Conservation (phyloP, 1,140 invertebrate genomes). For the Papilio xuthus region DNA sequence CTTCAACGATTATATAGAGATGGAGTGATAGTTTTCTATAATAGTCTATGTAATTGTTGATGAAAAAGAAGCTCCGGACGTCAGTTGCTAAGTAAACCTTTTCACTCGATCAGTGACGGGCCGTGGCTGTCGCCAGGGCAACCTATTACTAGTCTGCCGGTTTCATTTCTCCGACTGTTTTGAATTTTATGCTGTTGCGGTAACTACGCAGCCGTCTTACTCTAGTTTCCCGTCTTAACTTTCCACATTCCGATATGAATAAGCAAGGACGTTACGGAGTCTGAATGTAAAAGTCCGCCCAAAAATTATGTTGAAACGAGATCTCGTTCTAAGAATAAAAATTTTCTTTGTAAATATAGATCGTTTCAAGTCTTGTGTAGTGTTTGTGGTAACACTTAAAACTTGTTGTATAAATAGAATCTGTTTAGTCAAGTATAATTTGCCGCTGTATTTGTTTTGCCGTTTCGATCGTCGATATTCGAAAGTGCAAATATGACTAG, state of each 20-base stretch:
- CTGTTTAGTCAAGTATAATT: slow-evolving; percentile 49
- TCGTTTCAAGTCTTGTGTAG: neutral
- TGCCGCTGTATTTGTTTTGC: slow-evolving; percentile 65
- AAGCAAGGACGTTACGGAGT: slow-evolving; percentile 35
- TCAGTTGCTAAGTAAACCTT: slow-evolving; percentile 31
- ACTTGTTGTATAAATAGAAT: slow-evolving; percentile 28
- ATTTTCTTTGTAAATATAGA: slow-evolving; percentile 16
- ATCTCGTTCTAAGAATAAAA: slow-evolving; percentile 25
- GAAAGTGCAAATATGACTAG: slow-evolving; percentile 75
- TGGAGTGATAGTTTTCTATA: slow-evolving; percentile 5
- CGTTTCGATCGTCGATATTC: slow-evolving; percentile 75
- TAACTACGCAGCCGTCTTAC: slow-evolving; percentile 38
- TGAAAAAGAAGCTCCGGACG: slow-evolving; percentile 29
- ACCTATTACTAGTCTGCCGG: slow-evolving; percentile 38
- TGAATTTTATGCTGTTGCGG: slow-evolving; percentile 38
- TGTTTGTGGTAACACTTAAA: slow-evolving; percentile 30
- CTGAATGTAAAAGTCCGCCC: slow-evolving; percentile 27
- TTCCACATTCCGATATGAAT: slow-evolving; percentile 39
- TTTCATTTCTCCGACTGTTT: slow-evolving; percentile 36
- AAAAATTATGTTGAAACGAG: slow-evolving; percentile 25
- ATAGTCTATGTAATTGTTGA: slow-evolving; percentile 9
- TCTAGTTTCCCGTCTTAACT: slow-evolving; percentile 38
- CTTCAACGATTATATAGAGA: neutral
- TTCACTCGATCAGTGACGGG: slow-evolving; percentile 30
- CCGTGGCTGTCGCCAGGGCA: slow-evolving; percentile 26